Evolutionary conservation across 2,797 vertebrate species (phyloP).

Genomic region (Danio aesculapii): DNA sequence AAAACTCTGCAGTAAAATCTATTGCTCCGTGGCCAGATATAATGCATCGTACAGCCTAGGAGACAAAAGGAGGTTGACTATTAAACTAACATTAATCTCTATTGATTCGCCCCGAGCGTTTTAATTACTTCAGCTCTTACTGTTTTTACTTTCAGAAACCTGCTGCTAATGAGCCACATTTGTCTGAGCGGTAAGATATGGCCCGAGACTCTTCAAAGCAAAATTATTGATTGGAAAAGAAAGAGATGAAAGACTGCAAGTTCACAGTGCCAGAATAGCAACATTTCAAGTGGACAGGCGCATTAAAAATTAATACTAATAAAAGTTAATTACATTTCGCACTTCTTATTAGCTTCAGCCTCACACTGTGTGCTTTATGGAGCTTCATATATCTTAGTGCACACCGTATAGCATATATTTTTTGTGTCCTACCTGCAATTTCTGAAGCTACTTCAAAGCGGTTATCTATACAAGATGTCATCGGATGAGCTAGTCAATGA

Average conservation of each 20-base stretch:
- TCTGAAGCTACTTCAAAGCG: conserved; percentile 33
- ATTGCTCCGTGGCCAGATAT: background rate
- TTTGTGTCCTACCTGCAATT: conserved; percentile 1
- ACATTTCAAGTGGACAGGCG: conserved; percentile 53
- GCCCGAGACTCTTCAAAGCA: conserved; percentile 45
- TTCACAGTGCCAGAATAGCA: conserved; percentile 23
- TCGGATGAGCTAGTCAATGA: conserved; percentile 7
- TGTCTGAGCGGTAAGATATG: conserved; percentile 51
- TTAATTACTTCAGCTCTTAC: conserved; percentile 55
- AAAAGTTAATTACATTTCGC: conserved; percentile 51
- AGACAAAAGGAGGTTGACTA: conserved; percentile 35
- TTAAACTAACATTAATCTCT: conserved; percentile 58
- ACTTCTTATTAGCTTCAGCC: conserved; percentile 42
- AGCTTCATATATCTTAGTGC: conserved; percentile 13
- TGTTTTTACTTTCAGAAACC: conserved; percentile 56
- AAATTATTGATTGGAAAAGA: conserved; percentile 52
- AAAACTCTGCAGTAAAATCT: conserved; percentile 23
- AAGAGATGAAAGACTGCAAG: conserved; percentile 48
- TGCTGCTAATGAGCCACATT: conserved; percentile 59
- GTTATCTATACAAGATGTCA: conserved; percentile 3
- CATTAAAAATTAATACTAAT: conserved; percentile 51
- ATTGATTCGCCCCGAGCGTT: conserved; percentile 48
- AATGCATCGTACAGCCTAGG: background rate
- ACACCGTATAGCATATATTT: conserved; percentile 4
- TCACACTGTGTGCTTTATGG: background rate